Evolutionary conservation across 2,888 invertebrate genomes (phyloP).

Genomic region (Euspilapteryx auroguttella): DNA sequence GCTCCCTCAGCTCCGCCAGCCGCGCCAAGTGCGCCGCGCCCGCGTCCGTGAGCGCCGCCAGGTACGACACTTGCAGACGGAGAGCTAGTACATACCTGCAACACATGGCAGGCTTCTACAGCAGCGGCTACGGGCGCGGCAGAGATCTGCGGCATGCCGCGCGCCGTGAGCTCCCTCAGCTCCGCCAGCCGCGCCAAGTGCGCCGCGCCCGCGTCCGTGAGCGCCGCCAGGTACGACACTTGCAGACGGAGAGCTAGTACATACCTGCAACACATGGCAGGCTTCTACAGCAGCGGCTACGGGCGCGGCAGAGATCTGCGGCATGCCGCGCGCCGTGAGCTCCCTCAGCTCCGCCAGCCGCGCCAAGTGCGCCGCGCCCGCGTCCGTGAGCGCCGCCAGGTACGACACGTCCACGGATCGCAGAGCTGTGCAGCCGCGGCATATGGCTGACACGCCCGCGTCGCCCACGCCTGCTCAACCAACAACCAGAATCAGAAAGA

Average conservation of each 20-base stretch:
- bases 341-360: constrained; percentile 13
- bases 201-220: constrained; percentile 22
- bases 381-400: constrained; percentile 24
- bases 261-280: constrained; percentile 23
- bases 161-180: constrained; percentile 15
- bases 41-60: constrained; percentile 21
- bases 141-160: constrained; percentile 22
- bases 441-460: constrained; percentile 27
- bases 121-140: neutral
- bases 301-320: constrained; percentile 13
- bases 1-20: constrained; percentile 13
- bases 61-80: too few species aligned
- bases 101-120: constrained; percentile 18
- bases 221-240: constrained; percentile 34
- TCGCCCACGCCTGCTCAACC: constrained; percentile 29
- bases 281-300: too few species aligned
- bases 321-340: constrained; percentile 21
- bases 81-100: too few species aligned
- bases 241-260: too few species aligned
- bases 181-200: constrained; percentile 14
- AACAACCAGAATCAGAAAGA: too few species aligned
- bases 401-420: constrained; percentile 32
- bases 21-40: constrained; percentile 18
- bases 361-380: constrained; percentile 18
- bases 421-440: constrained; percentile 21